phyloP scores from a whole-genome alignment of 2,797 vertebrate genomes.

The Glossophaga mutica region DNA sequence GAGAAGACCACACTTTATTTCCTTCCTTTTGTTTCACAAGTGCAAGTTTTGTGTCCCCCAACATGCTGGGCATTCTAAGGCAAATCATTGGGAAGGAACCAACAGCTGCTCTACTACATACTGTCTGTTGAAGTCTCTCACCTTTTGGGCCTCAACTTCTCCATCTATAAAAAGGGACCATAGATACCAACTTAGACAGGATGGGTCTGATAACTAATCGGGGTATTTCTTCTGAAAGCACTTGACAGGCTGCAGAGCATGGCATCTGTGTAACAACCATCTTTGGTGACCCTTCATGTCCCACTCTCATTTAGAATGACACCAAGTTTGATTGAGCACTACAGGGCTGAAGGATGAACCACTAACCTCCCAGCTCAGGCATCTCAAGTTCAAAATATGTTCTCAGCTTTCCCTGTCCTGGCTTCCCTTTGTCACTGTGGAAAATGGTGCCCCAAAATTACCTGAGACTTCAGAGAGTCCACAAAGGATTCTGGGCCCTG shows the following conservation, averaged over 20 bases:
- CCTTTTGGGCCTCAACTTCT: neutral
- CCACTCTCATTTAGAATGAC: neutral
- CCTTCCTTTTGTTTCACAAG: neutral
- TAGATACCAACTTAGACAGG: neutral
- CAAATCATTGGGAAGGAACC: neutral
- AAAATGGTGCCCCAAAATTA: neutral
- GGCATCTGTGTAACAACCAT: neutral
- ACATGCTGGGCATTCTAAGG: neutral
- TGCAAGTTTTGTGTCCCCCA: neutral
- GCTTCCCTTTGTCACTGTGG: neutral
- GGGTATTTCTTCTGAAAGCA: neutral
- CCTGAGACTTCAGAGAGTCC: neutral
- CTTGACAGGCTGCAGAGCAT: neutral
- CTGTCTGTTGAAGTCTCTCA: neutral
- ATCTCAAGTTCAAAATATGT: neutral
- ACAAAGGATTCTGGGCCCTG: neutral
- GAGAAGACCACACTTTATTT: neutral
- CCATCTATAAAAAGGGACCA: neutral
- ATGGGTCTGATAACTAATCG: neutral
- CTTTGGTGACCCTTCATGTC: neutral
- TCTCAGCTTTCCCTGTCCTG: neutral
- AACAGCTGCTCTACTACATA: fast-evolving
- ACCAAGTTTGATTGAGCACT: neutral
- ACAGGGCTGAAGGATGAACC: too few species aligned
- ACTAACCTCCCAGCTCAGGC: too few species aligned